A percentile compares a stretch with the other conserved stretches of the same genome.
phyloP scores from a whole-genome alignment of 2,888 invertebrate species.

The Amphiduros pacificus region DNA sequence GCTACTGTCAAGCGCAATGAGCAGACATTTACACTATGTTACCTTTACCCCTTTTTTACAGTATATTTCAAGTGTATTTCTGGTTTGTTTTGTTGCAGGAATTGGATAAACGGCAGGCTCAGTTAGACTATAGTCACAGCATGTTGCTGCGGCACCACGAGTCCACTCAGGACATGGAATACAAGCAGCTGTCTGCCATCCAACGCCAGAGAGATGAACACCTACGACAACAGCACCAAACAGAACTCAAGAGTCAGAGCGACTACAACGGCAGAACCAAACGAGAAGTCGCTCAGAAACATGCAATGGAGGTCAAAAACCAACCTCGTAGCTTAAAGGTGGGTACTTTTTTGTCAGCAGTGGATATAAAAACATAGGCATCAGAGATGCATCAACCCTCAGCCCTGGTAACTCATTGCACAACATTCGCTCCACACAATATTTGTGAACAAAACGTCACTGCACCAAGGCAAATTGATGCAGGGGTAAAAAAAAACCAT shows the following conservation, averaged over 20 bases:
- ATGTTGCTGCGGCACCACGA: conserved; percentile 96
- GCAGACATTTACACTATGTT: too few relatives aligned
- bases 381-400: too few relatives aligned
- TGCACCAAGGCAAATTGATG: too few relatives aligned
- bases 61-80: not conserved
- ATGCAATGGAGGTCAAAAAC: conserved; percentile 93
- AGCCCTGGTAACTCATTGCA: too few relatives aligned
- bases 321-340: conserved; percentile 98
- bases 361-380: too few relatives aligned
- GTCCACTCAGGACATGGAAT: conserved; percentile 93
- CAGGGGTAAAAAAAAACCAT: too few relatives aligned
- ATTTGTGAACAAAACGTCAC: too few relatives aligned
- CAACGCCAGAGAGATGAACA: conserved; percentile 77
- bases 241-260: conserved; percentile 81
- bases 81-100: conserved; percentile 68
- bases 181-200: conserved; percentile 91
- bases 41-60: too few relatives aligned
- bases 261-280: conserved; percentile 95
- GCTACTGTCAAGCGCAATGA: too few relatives aligned
- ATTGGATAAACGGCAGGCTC: conserved; percentile 89
- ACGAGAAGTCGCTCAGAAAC: conserved; percentile 92
- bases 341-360: too few relatives aligned
- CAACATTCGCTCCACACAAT: too few relatives aligned
- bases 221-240: conserved; percentile 83
- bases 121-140: conserved; percentile 90